phyloP scores from a whole-genome alignment of 2,888 invertebrate genomes.

The Coenonympha glycerion region DNA sequence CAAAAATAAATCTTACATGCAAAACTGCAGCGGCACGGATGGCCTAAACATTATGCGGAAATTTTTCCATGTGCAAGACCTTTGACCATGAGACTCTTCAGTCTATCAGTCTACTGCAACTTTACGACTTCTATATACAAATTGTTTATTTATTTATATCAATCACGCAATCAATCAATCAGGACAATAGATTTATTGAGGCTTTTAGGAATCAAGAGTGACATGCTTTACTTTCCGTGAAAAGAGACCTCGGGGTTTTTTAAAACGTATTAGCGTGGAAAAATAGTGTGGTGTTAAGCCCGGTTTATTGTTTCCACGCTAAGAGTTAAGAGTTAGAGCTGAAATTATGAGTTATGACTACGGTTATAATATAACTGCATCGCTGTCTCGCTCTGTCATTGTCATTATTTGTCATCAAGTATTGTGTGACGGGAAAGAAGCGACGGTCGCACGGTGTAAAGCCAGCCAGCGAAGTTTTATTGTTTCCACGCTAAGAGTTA shows the following conservation, averaged over 20 bases:
- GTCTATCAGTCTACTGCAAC: not conserved
- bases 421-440: not conserved
- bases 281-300: conserved; percentile 31
- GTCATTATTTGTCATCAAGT: not conserved
- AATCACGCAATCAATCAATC: no score
- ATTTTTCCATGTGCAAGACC: conserved; percentile 33
- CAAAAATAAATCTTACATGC: conserved; percentile 17
- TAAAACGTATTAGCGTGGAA: no score
- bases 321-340: conserved; percentile 62
- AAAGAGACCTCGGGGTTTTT: no score
- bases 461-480: conserved; percentile 34
- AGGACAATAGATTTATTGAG: no score
- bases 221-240: no score
- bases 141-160: no score
- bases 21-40: conserved; percentile 19
- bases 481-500: conserved; percentile 54
- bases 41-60: conserved; percentile 28
- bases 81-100: conserved; percentile 10
- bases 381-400: no score
- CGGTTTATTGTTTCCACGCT: conserved; percentile 46
- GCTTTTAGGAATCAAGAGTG: no score
- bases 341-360: conserved; percentile 49
- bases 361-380: conserved; percentile 45
- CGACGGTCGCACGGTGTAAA: conserved; percentile 27
- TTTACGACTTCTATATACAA: not conserved